phyloP scores from a whole-genome alignment of 2,888 invertebrate genomes.

The Cotesia congregata region DNA sequence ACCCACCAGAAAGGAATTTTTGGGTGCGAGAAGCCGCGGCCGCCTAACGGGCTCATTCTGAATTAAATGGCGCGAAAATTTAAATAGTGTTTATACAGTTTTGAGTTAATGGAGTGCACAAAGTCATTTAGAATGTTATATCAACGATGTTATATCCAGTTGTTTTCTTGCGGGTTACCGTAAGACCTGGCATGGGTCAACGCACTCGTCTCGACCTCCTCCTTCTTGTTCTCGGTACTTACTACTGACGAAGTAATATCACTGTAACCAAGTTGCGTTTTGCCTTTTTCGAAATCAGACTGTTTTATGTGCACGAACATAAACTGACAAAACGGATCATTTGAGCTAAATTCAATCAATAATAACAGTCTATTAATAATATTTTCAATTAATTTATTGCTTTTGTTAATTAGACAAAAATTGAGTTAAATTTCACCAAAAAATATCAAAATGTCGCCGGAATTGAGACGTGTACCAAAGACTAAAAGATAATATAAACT shows the following conservation, averaged over 20 bases:
- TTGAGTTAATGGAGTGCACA: neutral
- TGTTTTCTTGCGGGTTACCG: constrained; percentile 58
- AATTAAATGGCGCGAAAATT: neutral
- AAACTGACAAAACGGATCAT: too few species aligned
- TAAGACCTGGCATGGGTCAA: constrained; percentile 65
- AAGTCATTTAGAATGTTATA: neutral
- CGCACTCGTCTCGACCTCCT: constrained; percentile 59
- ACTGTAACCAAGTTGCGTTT: neutral
- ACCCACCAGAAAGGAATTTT: neutral
- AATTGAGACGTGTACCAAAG: too few species aligned
- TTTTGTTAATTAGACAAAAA: too few species aligned
- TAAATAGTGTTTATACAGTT: neutral
- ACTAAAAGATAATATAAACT: too few species aligned
- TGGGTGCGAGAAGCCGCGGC: neutral
- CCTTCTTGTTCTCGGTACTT: constrained; percentile 11
- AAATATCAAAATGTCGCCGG: too few species aligned
- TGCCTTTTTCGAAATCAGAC: too few species aligned
- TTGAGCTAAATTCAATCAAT: too few species aligned
- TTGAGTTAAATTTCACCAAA: too few species aligned
- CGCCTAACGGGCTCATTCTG: neutral
- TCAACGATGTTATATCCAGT: constrained; percentile 59
- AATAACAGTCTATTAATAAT: too few species aligned
- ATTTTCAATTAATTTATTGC: too few species aligned
- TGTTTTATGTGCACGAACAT: too few species aligned
- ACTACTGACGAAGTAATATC: constrained; percentile 19